Conservation (phyloP, 2,888 invertebrate species). For the Archips crataeganus region DNA sequence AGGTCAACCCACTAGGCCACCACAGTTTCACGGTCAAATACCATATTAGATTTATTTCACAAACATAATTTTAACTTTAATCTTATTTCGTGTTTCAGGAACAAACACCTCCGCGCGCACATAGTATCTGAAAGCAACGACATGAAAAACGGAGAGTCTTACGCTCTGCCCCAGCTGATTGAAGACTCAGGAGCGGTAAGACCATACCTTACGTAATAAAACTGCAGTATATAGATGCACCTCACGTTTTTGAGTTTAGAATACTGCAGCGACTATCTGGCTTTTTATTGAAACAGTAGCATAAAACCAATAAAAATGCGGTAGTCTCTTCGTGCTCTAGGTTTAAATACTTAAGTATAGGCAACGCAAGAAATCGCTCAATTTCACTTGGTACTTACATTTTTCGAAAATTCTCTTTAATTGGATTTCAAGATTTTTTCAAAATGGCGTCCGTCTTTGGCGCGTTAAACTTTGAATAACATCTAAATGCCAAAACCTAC, state of each 20-base stretch:
- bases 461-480: too few species aligned
- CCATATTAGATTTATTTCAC: too few species aligned
- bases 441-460: too few species aligned
- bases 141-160: constrained; percentile 79
- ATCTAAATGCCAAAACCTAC: too few species aligned
- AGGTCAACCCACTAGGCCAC: too few species aligned
- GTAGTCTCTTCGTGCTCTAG: neutral
- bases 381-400: neutral
- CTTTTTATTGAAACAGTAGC: neutral
- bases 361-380: neutral
- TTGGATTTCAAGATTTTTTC: too few species aligned
- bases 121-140: constrained; percentile 90
- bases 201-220: constrained; percentile 7
- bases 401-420: too few species aligned
- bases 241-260: neutral
- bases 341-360: neutral
- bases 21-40: too few species aligned
- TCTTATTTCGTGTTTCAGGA: constrained; percentile 72
- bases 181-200: constrained; percentile 83
- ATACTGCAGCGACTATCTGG: neutral
- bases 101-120: constrained; percentile 91
- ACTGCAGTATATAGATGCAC: neutral
- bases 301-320: neutral
- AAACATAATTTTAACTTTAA: neutral
- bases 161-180: constrained; percentile 82